These are phyloP conservation scores for Erythrolamprus reginae DNA, from an alignment of 2,113 vertebrate genomes.

Conservation along the genomic window DNA sequence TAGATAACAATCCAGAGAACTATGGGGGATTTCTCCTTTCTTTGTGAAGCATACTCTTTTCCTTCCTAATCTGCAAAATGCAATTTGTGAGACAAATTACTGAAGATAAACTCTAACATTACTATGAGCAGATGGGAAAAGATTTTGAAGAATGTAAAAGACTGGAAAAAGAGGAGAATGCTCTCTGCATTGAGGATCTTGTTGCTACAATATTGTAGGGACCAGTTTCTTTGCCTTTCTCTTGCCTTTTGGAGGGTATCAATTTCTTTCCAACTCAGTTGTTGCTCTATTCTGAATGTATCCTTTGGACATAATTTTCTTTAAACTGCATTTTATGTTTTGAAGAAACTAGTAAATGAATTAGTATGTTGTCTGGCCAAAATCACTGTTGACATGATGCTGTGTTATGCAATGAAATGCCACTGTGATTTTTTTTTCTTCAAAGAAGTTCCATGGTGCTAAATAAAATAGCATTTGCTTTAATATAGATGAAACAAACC, in stretches of 20 bases:
- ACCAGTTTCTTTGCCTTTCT: slow-evolving; percentile 31
- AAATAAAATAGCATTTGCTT: not conserved
- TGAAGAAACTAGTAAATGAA: slow-evolving; percentile 2
- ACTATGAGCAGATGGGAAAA: too few relatives aligned
- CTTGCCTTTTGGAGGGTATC: not conserved
- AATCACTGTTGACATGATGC: not conserved
- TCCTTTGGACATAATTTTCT: slow-evolving; percentile 35
- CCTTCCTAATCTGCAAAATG: not conserved
- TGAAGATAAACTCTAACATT: not conserved
- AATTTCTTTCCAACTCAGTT: not conserved
- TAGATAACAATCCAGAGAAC: not conserved
- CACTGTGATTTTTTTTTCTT: slow-evolving; percentile 9
- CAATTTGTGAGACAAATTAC: not conserved
- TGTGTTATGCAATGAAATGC: slow-evolving; percentile 7
- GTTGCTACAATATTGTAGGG: slow-evolving; percentile 12
- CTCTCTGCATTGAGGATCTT: not conserved
- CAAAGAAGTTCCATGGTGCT: not conserved
- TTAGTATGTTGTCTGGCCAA: slow-evolving; percentile 13
- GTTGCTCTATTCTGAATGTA: not conserved
- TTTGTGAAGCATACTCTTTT: not conserved
- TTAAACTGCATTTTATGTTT: slow-evolving; percentile 1
- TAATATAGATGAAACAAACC: slow-evolving; percentile 29
- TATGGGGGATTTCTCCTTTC: not conserved
- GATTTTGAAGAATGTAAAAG: not conserved
- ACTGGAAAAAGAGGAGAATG: not conserved